Percentiles rank a stretch among this genome's conserved stretches.
Evolutionary conservation across 2,113 vertebrate genomes (phyloP).

Genomic region (Coryphaenoides rupestris): DNA sequence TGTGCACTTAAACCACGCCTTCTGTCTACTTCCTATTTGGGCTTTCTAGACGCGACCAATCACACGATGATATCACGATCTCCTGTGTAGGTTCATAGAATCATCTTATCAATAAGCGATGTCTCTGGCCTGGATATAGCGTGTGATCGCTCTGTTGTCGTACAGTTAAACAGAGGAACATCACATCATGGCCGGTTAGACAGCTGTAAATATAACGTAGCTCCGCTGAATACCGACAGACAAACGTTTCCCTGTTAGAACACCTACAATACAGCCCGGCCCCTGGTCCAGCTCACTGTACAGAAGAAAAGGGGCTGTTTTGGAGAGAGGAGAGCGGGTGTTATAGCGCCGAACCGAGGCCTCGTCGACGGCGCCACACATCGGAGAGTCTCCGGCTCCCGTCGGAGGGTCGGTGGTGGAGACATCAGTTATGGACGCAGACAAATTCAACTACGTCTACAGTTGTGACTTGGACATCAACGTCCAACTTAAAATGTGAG

Average conservation of each 20-base stretch:
- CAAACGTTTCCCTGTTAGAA: neutral
- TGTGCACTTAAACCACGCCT: slow-evolving; percentile 22
- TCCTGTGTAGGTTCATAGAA: rapidly evolving
- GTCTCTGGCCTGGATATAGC: slow-evolving; percentile 39
- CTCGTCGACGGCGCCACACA: slow-evolving; percentile 36
- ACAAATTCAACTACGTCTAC: slow-evolving; percentile 91
- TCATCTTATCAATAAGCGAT: neutral
- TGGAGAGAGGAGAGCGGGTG: neutral
- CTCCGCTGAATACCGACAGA: slow-evolving; percentile 25
- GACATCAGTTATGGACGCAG: slow-evolving; percentile 74
- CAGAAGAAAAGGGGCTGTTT: neutral
- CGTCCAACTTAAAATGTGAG: slow-evolving; percentile 97
- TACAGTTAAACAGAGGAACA: slow-evolving; percentile 50
- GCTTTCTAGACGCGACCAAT: slow-evolving; percentile 28
- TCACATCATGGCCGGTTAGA: slow-evolving; percentile 45
- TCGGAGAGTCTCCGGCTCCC: slow-evolving; percentile 30
- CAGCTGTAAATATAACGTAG: slow-evolving; percentile 31
- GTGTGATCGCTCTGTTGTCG: slow-evolving; percentile 49
- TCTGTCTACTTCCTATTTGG: slow-evolving; percentile 23
- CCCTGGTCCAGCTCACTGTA: neutral
- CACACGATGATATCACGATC: neutral
- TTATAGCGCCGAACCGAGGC: slow-evolving; percentile 44
- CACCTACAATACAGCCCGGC: neutral
- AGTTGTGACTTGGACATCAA: slow-evolving; percentile 97
- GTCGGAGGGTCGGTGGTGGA: slow-evolving; percentile 48